Base-by-base conservation (phyloP, 2,888 invertebrate genomes). In the Athalia cordata region DNA sequence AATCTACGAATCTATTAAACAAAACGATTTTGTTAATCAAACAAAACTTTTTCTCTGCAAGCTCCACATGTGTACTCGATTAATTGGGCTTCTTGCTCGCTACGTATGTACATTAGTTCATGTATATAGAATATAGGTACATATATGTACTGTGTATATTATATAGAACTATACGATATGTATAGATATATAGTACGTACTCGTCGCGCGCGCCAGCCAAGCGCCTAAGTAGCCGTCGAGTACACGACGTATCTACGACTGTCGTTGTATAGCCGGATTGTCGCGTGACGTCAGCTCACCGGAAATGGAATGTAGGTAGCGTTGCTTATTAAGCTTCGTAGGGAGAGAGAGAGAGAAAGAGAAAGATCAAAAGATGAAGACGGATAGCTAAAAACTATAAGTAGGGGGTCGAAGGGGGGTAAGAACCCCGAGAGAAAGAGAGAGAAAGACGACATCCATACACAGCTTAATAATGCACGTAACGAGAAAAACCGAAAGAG, bases 221-320 rank as follows among this genome's bases (percentile, higher is more conserved):
- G 29, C 68, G 68, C 47, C 68, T 68, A 68, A 68, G 55, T 68
- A 68, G 68, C 66, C 49, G 49, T 13, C 49, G 49, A 67, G 67
- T 9, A 11, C 52, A 52, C 52, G 11, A 11, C 52, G 52, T 52
- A 11, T 52, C 7, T 11, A 52, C 11, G 52, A 6, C 6, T 29
- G 61, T 50, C 49, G 59, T 83, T 86, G 82, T 83, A 85, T 85
- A 84, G 86, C 83, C 83, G 85, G 85, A 86, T 87, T 84, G 86
- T 85, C 84, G 82, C 85, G 84, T 89, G 89, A 89, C 89, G 89
- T 89, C 89, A 89, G 84, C 85, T 81, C 84, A 87, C 89, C 89
- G 89, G 89, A 89, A 89, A 89, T 89, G 89, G 88, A 89, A 89
- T 89, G 89, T 88, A 89, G 89, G 89, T 89, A 88, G 88, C 87